Base-by-base conservation (phyloP, 2,797 vertebrate genomes). In the Tenualosa thibaudeaui region DNA sequence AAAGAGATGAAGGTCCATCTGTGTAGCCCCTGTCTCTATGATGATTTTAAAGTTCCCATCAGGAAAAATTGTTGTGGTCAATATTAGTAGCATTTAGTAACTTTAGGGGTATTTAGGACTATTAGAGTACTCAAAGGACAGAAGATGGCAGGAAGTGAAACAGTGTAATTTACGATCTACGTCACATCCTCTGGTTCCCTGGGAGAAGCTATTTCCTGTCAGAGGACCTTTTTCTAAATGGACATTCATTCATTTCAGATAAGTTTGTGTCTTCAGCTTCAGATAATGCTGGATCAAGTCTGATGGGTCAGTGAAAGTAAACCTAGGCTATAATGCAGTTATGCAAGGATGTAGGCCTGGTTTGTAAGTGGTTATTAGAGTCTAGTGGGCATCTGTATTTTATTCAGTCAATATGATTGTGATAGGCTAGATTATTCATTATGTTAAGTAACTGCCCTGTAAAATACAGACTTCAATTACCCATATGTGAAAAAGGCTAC, bases 121-220 rank as follows among this genome's bases (percentile, higher is more conserved):
- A 62, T 62, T 26, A 7, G 19, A 43, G 19, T 78, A 46, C 71
- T 78, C 37, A 78, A 78, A 78, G 22, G 50, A 46, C 37, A 50
- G 46, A 50, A 83, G 40, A 83, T 40, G 58, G 50, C 88, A 89
- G 86, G 89, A 89, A 89, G 88, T 86, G 84, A 89, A 78, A 88
- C 65, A 85, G 85, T 85, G 81, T 87, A 86, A 43, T 54, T 58
- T 37, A 58, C 62, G 82, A 53, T 24, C 82, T 82, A 78, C 83
- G 85, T 87, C 88, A 86, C 85, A 81, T 86, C 87, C 85, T 82
- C 65, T 86, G 84, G 83, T 86, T 88, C 86, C 88, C 88, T 87
- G 86, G 85, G 85, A 86, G 81, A 31, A 71, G 37, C 71, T 78
- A 78, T 78, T 78, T 78, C 71, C 71, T 78, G 68, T 40, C 31